Percentiles rank a stretch among this genome's conserved stretches.
Conservation (phyloP, 2,797 vertebrate genomes). For the Falco rusticolus region DNA sequence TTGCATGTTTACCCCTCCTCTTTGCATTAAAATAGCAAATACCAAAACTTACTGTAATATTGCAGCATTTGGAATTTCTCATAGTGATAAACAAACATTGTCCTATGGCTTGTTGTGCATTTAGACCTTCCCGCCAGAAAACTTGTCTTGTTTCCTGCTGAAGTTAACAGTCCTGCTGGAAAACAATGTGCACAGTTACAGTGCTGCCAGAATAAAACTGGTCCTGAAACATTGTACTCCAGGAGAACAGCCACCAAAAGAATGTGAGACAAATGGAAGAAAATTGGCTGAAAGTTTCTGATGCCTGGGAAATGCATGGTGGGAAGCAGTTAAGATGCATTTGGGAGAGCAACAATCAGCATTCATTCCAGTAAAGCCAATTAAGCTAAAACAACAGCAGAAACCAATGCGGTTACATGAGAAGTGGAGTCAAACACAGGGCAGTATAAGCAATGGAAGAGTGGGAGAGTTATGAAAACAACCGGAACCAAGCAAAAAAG, state of each 20-base stretch:
- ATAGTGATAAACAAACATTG: not conserved
- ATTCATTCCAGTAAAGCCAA: slow-evolving; percentile 61
- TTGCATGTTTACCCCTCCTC: not conserved
- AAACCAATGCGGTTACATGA: slow-evolving; percentile 33
- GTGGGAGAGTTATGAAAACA: slow-evolving; percentile 42
- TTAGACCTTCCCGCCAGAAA: not conserved
- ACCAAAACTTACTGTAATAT: not conserved
- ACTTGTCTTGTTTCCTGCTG: not conserved
- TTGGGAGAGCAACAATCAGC: slow-evolving; percentile 38
- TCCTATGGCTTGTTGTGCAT: not conserved
- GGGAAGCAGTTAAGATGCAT: slow-evolving; percentile 57
- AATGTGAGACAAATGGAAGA: slow-evolving; percentile 50
- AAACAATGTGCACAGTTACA: not conserved
- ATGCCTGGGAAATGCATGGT: slow-evolving; percentile 41
- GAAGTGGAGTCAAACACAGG: slow-evolving; percentile 33
- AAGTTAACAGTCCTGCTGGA: not conserved
- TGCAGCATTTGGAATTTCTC: not conserved
- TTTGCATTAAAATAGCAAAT: not conserved
- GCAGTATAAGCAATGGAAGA: slow-evolving; percentile 17
- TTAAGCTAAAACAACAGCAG: slow-evolving; percentile 48
- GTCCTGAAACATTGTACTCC: not conserved
- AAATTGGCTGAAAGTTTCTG: slow-evolving; percentile 35
- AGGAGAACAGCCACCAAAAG: slow-evolving; percentile 25
- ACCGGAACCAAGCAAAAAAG: slow-evolving; percentile 7
- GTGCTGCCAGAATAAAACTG: not conserved